A percentile compares a stretch with the other conserved stretches of the same genome.
These are phyloP conservation scores for Drosophila yooni DNA, from an alignment of 2,888 invertebrate genomes.

Conservation along the genomic window DNA sequence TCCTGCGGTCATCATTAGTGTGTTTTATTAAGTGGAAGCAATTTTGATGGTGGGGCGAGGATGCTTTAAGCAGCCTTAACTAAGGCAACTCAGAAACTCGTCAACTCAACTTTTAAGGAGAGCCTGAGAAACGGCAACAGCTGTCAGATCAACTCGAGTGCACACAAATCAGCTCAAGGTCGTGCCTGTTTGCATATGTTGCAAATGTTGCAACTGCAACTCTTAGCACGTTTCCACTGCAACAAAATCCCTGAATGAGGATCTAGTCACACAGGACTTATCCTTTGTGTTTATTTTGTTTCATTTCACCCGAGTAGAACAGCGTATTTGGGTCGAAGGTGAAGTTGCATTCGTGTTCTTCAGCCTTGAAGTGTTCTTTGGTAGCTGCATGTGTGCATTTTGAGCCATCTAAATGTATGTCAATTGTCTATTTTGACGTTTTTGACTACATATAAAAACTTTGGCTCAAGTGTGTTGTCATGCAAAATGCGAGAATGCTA, in stretches of 20 bases:
- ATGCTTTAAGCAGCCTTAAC: constrained; percentile 34
- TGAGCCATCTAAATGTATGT: constrained; percentile 32
- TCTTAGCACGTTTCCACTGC: constrained; percentile 53
- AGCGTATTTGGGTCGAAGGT: constrained; percentile 72
- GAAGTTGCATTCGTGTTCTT: constrained; percentile 35
- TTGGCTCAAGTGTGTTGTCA: neutral
- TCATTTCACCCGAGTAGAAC: constrained; percentile 12
- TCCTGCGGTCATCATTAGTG: constrained; percentile 81
- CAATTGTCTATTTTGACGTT: constrained; percentile 42
- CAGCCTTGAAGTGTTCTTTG: constrained; percentile 5
- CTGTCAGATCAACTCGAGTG: constrained; percentile 32
- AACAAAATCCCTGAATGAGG: constrained; percentile 38
- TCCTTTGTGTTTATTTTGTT: constrained; percentile 26
- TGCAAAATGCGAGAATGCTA: neutral
- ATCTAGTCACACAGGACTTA: constrained; percentile 32
- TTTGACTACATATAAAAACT: neutral
- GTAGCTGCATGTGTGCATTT: constrained; percentile 19
- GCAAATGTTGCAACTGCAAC: constrained; percentile 69
- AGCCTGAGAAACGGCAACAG: constrained; percentile 23
- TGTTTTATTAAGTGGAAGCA: constrained; percentile 81
- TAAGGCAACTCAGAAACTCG: constrained; percentile 26
- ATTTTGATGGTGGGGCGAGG: constrained; percentile 28
- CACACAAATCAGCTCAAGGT: constrained; percentile 64
- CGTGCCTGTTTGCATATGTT: constrained; percentile 48
- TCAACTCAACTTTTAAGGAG: constrained; percentile 14